A percentile compares a stretch with the other conserved stretches of the same genome.
Conservation (phyloP, 2,797 vertebrate genomes). For the Denticeps clupeoides region DNA sequence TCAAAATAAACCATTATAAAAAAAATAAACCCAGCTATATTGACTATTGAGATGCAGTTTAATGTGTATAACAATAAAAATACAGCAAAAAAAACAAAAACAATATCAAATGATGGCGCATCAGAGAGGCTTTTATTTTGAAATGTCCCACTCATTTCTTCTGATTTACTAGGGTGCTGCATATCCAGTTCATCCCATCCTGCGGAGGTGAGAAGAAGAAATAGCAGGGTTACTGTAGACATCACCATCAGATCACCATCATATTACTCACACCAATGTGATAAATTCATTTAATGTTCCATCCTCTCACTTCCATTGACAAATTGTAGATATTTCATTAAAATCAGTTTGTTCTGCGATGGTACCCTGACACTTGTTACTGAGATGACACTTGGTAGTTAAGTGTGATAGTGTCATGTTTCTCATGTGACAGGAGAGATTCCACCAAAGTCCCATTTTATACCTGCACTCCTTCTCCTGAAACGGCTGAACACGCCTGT, state of each 20-base stretch:
- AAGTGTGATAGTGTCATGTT: neutral
- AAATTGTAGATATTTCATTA: too few species aligned
- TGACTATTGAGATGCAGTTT: conserved; percentile 24
- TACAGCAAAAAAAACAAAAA: conserved; percentile 37
- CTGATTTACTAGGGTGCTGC: conserved; percentile 29
- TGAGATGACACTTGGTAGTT: too few species aligned
- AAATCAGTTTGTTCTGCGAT: too few species aligned
- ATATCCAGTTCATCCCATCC: conserved; percentile 42
- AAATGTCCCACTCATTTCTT: too few species aligned
- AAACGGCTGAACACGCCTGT: conserved; percentile 56
- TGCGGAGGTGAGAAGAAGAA: conserved; percentile 8
- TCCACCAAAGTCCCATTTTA: neutral
- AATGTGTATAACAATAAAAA: conserved; percentile 37
- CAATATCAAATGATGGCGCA: too few species aligned
- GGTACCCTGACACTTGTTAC: too few species aligned
- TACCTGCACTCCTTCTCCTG: conserved; percentile 61
- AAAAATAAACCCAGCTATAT: neutral
- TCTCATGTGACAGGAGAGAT: neutral
- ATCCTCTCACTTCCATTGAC: too few species aligned
- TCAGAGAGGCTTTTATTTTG: too few species aligned
- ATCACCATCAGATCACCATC: neutral
- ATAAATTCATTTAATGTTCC: too few species aligned
- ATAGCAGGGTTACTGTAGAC: neutral
- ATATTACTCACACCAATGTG: too few species aligned
- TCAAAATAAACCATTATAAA: too few species aligned